A percentile compares a stretch with the other conserved stretches of the same genome.
Conservation (phyloP, 64 coral and sea anemone genomes). For the Astreopora myriophthalma region DNA sequence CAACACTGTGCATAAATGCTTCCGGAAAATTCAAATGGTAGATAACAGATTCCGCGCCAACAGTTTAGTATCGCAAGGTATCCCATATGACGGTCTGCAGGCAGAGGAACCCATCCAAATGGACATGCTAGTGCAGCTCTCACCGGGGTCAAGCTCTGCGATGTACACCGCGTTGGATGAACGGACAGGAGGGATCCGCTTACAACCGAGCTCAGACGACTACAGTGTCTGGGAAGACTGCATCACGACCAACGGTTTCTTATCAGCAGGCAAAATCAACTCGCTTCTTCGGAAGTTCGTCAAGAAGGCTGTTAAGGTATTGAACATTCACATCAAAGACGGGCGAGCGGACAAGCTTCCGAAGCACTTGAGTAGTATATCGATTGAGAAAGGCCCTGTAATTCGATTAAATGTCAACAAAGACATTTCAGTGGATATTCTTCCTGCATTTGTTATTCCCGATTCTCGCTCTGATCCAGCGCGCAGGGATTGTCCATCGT, state of each 20-base stretch:
- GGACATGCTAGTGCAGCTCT: constrained; percentile 91
- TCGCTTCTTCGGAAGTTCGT: constrained; percentile 80
- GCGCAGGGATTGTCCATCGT: constrained; percentile 79
- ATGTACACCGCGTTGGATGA: constrained; percentile 85
- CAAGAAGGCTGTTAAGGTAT: constrained; percentile 92
- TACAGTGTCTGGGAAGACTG: constrained; percentile 86
- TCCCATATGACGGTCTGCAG: constrained; percentile 91
- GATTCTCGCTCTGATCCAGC: constrained; percentile 79
- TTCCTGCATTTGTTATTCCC: constrained; percentile 92
- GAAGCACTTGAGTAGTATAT: constrained; percentile 79
- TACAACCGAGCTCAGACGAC: constrained; percentile 81
- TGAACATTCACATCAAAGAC: constrained; percentile 90
- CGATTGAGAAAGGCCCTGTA: constrained; percentile 80
- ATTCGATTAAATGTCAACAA: constrained; percentile 84
- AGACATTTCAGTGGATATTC: constrained; percentile 84
- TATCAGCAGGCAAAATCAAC: constrained; percentile 90
- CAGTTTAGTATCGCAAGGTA: constrained; percentile 92
- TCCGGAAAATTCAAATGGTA: constrained; percentile 92
- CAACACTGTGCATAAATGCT: constrained; percentile 82
- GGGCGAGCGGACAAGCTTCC: constrained; percentile 80
- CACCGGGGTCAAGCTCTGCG: constrained; percentile 79
- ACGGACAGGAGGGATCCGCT: constrained; percentile 62
- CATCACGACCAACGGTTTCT: constrained; percentile 84
- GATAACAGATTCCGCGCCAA: constrained; percentile 96
- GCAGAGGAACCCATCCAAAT: constrained; percentile 90